phyloP scores from a whole-genome alignment of 2,797 vertebrate genomes.

The Ctenochaetus hawaiiensis region DNA sequence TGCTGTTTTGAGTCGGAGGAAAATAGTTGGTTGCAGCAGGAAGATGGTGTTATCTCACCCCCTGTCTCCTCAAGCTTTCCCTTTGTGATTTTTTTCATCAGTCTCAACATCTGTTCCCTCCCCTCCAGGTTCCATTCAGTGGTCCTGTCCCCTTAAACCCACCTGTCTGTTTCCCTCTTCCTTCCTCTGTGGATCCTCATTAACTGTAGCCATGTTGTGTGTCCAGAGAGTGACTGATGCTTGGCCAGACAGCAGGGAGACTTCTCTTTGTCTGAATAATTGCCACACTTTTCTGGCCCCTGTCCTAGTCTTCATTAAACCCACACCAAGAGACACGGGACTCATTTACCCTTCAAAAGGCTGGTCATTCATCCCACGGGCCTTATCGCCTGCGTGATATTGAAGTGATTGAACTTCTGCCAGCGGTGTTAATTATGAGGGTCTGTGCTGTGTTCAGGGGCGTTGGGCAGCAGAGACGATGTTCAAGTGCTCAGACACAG shows the following conservation, averaged over 20 bases:
- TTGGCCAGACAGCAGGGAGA: slow-evolving; percentile 23
- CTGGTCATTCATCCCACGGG: slow-evolving; percentile 21
- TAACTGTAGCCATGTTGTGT: slow-evolving; percentile 35
- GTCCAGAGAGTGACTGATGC: slow-evolving; percentile 37
- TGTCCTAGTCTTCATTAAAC: slow-evolving; percentile 17
- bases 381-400: slow-evolving; percentile 24
- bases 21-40: slow-evolving; percentile 42
- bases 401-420: slow-evolving; percentile 31
- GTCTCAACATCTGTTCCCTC: slow-evolving; percentile 5
- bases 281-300: slow-evolving; percentile 10
- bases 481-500: slow-evolving; percentile 45
- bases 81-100: slow-evolving; percentile 29
- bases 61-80: slow-evolving; percentile 13
- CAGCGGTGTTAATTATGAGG: slow-evolving; percentile 28
- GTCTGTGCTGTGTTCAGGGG: slow-evolving; percentile 6
- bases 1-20: slow-evolving; percentile 36
- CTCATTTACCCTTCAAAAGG: slow-evolving; percentile 41
- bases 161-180: slow-evolving; percentile 13
- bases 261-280: slow-evolving; percentile 41
- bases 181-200: slow-evolving; percentile 42
- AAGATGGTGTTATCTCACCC: slow-evolving; percentile 21
- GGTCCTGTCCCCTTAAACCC: slow-evolving; percentile 11
- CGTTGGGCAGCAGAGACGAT: not conserved
- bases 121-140: not conserved
- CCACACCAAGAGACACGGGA: slow-evolving; percentile 22